Evolutionary conservation across 2,888 invertebrate genomes (phyloP), one percentile per base, ranked within the genome.

Genomic region (Phaonia tiefii): DNA sequence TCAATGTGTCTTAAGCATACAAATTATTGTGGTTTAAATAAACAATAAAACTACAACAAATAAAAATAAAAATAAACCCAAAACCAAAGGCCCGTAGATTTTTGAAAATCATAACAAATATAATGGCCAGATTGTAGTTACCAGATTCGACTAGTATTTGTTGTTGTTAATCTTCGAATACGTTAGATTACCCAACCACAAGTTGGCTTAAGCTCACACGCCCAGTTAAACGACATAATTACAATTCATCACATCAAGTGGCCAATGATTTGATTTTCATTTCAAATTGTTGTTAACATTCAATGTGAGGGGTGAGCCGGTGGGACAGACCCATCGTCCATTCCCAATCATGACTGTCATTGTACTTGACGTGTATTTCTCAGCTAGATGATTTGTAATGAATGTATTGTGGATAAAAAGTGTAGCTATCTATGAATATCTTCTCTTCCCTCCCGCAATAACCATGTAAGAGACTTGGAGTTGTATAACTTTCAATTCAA

Each of bases 181-280:
- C 31, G 31, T 31, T 31, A 31, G 31, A 31, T 31, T 31, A 31
- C 31, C 31, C 31, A 3, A 31, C 31, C 8, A 31, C 4, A 5
- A 31, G 31, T 3, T 31, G 31, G 8, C 8, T 31, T 31, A 31
- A 8, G 8, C 4, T 31, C 31, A 81, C 82, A 83, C 84, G 82
- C 84, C 84, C 83, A 82, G 69, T 60, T 78, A 71, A 83, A 80
- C 80, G 75, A 82, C 73, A 80, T 80, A 83, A 84, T 85, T 85
- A 82, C 78, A 78, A 85, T 85, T 85, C 85, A 83, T 66, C 80
- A 77, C 84, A 82, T 76, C 77, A 74, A 74, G 79, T 70, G 70
- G 42, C 13, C 49, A 63, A 15, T 67, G 42, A 77, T 63, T 75
- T 75, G 51, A 54, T 69, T 11, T 42, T 42, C 22, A 63, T 63